A percentile compares a stretch with the other conserved stretches of the same genome.
phyloP scores from a whole-genome alignment of 2,797 vertebrate species.

The Scyliorhinus canicula region DNA sequence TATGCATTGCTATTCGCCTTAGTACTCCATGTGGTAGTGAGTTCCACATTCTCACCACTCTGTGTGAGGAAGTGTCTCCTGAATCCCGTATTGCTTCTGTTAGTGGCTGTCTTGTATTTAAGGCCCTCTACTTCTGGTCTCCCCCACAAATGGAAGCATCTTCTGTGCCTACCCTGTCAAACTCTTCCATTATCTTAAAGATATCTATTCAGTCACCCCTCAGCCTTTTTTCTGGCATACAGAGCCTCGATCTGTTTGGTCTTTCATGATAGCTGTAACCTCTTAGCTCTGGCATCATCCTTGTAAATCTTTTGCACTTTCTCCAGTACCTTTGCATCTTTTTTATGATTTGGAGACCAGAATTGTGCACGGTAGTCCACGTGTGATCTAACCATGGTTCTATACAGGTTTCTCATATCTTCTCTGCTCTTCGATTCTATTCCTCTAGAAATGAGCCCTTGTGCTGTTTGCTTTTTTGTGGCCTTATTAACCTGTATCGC shows the following conservation, averaged over 20 bases:
- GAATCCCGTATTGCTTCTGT: neutral
- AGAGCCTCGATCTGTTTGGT: neutral
- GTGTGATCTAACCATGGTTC: neutral
- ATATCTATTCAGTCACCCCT: neutral
- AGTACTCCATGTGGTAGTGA: neutral
- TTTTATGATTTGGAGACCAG: neutral
- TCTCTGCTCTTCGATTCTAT: neutral
- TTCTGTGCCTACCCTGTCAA: neutral
- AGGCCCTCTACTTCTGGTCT: neutral
- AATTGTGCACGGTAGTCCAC: too few relatives aligned
- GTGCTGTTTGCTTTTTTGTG: neutral
- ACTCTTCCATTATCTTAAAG: neutral
- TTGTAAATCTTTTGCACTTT: neutral
- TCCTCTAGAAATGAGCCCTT: neutral
- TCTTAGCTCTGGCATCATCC: neutral
- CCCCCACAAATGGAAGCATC: neutral
- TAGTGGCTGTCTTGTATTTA: neutral
- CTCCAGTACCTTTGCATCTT: neutral
- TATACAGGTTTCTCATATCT: neutral
- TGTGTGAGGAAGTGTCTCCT: neutral
- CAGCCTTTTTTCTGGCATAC: neutral
- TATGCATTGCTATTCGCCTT: neutral
- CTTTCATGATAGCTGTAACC: neutral
- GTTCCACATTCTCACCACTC: neutral
- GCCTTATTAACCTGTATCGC: conserved; percentile 5